These are phyloP conservation scores for Eupithecia centaureata DNA, from an alignment of 2,888 invertebrate species.

Conservation along the genomic window DNA sequence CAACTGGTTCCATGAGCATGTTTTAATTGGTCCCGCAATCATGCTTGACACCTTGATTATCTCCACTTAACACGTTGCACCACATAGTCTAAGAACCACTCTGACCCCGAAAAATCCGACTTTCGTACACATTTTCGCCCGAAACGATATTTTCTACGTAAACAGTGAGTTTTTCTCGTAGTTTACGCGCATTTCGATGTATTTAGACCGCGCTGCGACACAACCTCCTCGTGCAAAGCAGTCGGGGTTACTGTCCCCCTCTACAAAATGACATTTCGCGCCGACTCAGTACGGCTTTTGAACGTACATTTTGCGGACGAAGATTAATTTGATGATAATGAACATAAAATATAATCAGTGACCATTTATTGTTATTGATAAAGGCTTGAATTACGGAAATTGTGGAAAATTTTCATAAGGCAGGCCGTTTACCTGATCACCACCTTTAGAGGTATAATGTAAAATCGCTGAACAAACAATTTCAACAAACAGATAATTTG, in stretches of 20 bases:
- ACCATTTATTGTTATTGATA: not conserved
- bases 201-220: conserved; percentile 60
- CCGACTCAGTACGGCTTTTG: conserved; percentile 74
- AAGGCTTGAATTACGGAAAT: not conserved
- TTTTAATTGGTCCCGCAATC: conserved; percentile 74
- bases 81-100: conserved; percentile 49
- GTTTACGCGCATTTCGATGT: conserved; percentile 74
- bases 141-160: conserved; percentile 20
- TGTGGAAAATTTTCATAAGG: not conserved
- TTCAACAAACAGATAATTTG: not conserved
- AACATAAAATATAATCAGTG: conserved; percentile 31
- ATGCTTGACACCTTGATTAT: conserved; percentile 73
- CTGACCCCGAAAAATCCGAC: conserved; percentile 24
- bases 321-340: conserved; percentile 58
- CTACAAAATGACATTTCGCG: conserved; percentile 75
- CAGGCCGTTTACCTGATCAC: not conserved
- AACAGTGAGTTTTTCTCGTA: conserved; percentile 48
- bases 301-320: conserved; percentile 60
- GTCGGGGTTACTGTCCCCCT: conserved; percentile 78
- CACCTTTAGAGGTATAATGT: not conserved
- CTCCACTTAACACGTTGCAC: conserved; percentile 63
- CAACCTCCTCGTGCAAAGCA: conserved; percentile 68
- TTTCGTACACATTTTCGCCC: conserved; percentile 35
- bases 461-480: not conserved
- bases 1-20: conserved; percentile 73